Conservation (phyloP, 2,888 invertebrate species). For the Hyppa rectilinea region DNA sequence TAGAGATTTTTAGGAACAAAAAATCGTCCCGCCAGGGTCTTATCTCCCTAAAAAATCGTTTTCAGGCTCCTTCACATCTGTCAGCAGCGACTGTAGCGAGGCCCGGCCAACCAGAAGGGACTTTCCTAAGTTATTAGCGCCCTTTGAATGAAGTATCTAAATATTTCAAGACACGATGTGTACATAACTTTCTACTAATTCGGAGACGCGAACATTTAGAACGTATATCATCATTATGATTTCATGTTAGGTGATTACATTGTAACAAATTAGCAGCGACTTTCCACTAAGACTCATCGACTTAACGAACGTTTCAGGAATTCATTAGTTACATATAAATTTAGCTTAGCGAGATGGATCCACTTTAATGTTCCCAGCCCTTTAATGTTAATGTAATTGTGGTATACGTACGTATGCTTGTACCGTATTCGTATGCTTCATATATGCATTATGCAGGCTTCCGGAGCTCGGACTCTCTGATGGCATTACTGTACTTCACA, state of each 20-base stretch:
- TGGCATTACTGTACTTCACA: constrained; percentile 66
- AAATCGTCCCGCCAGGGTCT: constrained; percentile 24
- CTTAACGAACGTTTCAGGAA: constrained; percentile 35
- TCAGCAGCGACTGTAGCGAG: constrained; percentile 33
- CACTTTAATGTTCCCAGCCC: constrained; percentile 33
- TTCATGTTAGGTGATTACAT: constrained; percentile 27
- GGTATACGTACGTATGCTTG: constrained; percentile 39
- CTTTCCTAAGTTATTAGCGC: constrained; percentile 32
- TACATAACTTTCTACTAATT: background rate
- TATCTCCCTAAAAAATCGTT: constrained; percentile 49
- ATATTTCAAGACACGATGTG: constrained; percentile 22
- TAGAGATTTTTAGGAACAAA: constrained; percentile 29
- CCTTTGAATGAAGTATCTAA: constrained; percentile 35
- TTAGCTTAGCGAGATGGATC: constrained; percentile 20
- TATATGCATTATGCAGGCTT: constrained; percentile 72
- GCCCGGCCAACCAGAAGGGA: constrained; percentile 20
- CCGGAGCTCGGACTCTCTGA: constrained; percentile 68
- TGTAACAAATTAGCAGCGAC: constrained; percentile 34
- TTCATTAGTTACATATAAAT: constrained; percentile 45
- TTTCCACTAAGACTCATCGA: constrained; percentile 29
- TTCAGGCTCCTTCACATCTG: constrained; percentile 30
- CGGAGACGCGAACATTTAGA: background rate
- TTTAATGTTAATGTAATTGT: constrained; percentile 56
- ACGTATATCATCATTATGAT: constrained; percentile 21
- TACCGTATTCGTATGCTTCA: constrained; percentile 63